Evolutionary conservation across 2,797 vertebrate species (phyloP), one percentile per base, ranked within the genome.

Genomic region (Neosalanx taihuensis): DNA sequence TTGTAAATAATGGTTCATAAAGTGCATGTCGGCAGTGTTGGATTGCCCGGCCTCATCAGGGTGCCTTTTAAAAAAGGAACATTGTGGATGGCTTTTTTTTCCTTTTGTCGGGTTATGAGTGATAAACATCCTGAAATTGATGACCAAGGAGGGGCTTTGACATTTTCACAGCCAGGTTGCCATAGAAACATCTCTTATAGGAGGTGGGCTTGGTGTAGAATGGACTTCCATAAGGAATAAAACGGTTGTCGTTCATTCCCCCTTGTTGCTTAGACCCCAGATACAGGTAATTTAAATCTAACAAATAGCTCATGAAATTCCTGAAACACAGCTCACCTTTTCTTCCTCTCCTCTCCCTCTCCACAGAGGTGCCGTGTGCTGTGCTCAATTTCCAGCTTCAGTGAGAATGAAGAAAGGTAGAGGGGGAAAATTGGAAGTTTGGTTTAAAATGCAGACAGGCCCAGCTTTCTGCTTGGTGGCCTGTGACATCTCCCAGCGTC

Each of bases 381-480:
- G 78, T 90, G 93, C 93, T 95, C 93, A 94, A 94, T 95, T 96
- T 96, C 91, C 87, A 91, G 92, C 90, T 94, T 93, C 93, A 92
- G 81, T 93, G 91, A 93, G 92, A 90, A 92, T 68, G 91, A 86
- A 91, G 89, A 88, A 83, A 82, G 86, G 90, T 92, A 91, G 87
- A 31, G 68, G 72, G 77, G 85, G 83, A 70, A 85, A 89, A 91
- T 89, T 88, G 87, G 85, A 93, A 92, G 89, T 94, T 94, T 92
- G 90, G 90, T 95, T 95, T 95, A 94, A 96, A 95, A 96, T 94
- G 92, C 94, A 96, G 94, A 94, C 92, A 92, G 92, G 92, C 91
- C 91, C 76, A 88, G 81, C 89, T 96, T 96, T 96, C 94, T 95
- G 95, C 95, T 98, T 89, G 93, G 93, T 89, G 89, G 94, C 91